Conservation (phyloP, 2,888 invertebrate species). For the Callosobruchus maculatus region DNA sequence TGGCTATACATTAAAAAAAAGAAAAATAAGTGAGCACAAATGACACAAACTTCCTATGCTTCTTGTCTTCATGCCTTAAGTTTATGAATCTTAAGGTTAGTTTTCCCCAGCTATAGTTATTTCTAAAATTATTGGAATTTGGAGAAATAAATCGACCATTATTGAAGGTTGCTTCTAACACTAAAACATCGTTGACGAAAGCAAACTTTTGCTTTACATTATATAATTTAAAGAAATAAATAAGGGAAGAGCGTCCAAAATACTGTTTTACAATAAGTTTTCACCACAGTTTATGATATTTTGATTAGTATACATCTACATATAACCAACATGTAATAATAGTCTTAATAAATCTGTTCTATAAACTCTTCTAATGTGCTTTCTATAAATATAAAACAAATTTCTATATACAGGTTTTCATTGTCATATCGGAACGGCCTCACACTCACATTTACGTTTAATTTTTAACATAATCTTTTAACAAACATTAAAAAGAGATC, state of each 20-base stretch:
- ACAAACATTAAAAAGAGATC: too few species aligned
- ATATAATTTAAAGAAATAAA: conserved; percentile 5
- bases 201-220: too few species aligned
- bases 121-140: too few species aligned
- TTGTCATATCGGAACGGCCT: neutral
- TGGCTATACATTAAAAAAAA: too few species aligned
- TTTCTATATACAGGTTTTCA: conserved; percentile 26
- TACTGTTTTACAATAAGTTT: neutral
- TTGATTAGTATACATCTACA: conserved; percentile 34
- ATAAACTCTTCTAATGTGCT: conserved; percentile 29
- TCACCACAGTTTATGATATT: conserved; percentile 14
- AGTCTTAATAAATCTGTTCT: conserved; percentile 33
- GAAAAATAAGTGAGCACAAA: too few species aligned
- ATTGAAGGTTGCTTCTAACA: too few species aligned
- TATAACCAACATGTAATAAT: conserved; percentile 39
- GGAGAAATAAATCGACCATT: too few species aligned
- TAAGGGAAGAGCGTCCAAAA: conserved; percentile 1
- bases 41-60: too few species aligned
- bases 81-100: too few species aligned
- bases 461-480: neutral
- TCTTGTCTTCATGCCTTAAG: too few species aligned
- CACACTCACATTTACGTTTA: neutral
- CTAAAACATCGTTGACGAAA: too few species aligned
- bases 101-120: too few species aligned
- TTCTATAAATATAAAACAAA: conserved; percentile 31